Base-by-base conservation (phyloP, 2,797 vertebrate genomes). In the Thripadectes ignobilis region DNA sequence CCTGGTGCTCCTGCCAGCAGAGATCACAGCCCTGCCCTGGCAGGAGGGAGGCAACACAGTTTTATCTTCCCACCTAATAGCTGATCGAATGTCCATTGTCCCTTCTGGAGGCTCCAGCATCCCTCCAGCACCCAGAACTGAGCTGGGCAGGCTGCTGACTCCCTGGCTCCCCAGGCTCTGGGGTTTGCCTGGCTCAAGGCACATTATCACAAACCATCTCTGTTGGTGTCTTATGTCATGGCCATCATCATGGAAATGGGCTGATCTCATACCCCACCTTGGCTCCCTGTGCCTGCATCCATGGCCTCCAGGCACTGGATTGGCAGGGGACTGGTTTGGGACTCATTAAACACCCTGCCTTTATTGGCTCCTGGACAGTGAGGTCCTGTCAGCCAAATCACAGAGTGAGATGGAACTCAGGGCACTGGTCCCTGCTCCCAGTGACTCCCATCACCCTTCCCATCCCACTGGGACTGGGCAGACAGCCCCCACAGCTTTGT, bases 221-320 rank as follows among this genome's bases (percentile, higher is more conserved):
- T 19, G 34, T 6, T 6, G 3, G n/a, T 6, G 20, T 9, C 79
- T 67, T 9, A 49, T 15, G 24, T 10, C 83, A 32, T 0, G 30
- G 85, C 76, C 83, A 54, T 17, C 0, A 1, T 21, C 62, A 39
- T 36, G 58, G 90, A 63, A 75, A 92, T 1, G 5, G n/a, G 24
- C 46, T 59, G 59, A 88, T 19, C 63, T 69, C 46, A 18, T 7
- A n/a, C 19, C 74, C 38, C 30, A 30, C 48, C 66, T 5, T 6
- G 0, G 46, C 45, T 67, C 43, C 68, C 82, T 4, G n/a, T 1
- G 23, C 77, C 78, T 9, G 6, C 66, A 41, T 2, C 61, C 2
- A 0, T 2, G 5, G 46, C 36, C 38, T 65, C 41, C 39, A 3
- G 0, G 63, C 0, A 0, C 48, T 22, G 77, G 4, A 49, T 2